Percentiles rank a stretch among this genome's conserved stretches.
phyloP scores from a whole-genome alignment of 2,797 vertebrate species.

The Hephaestus fuliginosus region DNA sequence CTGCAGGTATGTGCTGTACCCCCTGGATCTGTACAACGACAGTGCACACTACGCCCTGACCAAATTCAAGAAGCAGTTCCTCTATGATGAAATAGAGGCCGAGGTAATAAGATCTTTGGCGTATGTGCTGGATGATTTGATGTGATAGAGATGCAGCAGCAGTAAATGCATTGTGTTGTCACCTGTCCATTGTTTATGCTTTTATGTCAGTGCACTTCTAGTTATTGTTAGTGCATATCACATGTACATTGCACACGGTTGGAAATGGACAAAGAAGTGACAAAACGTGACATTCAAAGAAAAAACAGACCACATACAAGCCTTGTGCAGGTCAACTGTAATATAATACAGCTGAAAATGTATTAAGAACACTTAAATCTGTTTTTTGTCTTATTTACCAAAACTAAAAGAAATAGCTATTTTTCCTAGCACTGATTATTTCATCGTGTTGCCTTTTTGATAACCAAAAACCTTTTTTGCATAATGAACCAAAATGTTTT shows the following conservation, averaged over 20 bases:
- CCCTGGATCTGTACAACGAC: slow-evolving; percentile 98
- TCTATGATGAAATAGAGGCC: slow-evolving; percentile 99
- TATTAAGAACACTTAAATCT: not conserved
- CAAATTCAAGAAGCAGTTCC: slow-evolving; percentile 99
- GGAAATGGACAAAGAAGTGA: not conserved
- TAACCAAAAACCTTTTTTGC: not conserved
- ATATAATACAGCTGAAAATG: not conserved
- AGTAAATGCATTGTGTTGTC: not conserved
- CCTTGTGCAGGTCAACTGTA: not conserved
- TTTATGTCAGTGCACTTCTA: not conserved
- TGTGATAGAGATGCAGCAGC: not conserved
- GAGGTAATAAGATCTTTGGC: slow-evolving; percentile 86
- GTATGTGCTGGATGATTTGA: not conserved
- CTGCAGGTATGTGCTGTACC: slow-evolving; percentile 96
- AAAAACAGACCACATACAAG: not conserved
- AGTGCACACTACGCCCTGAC: slow-evolving; percentile 98
- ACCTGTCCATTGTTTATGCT: not conserved
- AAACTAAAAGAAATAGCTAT: not conserved
- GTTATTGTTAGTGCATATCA: not conserved
- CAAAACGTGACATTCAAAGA: not conserved
- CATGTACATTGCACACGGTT: not conserved
- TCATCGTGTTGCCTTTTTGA: not conserved
- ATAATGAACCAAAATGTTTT: not conserved
- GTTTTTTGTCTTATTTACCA: too few relatives aligned
- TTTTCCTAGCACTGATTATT: not conserved